Evolutionary conservation across 2,797 vertebrate genomes (phyloP).

Genomic region (Miichthys miiuy): DNA sequence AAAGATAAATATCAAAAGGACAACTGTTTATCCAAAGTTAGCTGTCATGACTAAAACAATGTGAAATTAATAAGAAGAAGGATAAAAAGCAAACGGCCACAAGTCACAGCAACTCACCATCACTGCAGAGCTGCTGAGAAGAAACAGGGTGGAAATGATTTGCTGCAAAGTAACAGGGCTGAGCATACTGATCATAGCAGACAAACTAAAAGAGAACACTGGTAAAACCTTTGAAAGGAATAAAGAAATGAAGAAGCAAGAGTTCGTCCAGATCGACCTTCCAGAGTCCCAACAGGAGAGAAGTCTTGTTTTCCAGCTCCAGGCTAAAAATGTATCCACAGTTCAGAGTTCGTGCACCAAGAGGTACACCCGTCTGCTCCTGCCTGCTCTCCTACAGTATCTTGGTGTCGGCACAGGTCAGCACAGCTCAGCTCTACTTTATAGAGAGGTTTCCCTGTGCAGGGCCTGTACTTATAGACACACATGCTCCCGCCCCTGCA

Average conservation of each 20-base stretch:
- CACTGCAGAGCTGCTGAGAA: conserved; percentile 53
- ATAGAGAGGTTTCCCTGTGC: conserved; percentile 66
- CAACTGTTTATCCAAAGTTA: background rate
- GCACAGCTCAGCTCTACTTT: conserved; percentile 61
- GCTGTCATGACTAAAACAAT: background rate
- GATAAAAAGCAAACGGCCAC: background rate
- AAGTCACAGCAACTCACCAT: conserved; percentile 66
- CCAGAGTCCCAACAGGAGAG: conserved; percentile 13
- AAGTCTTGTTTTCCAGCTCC: conserved; percentile 18
- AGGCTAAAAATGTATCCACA: conserved; percentile 54
- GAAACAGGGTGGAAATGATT: conserved; percentile 55
- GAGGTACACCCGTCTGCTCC: conserved; percentile 39
- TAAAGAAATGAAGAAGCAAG: background rate
- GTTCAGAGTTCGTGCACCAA: conserved; percentile 37
- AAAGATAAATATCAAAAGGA: background rate
- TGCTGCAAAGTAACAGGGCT: conserved; percentile 35
- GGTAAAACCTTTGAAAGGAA: background rate
- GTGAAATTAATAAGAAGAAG: background rate
- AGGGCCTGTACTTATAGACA: conserved; percentile 72
- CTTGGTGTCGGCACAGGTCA: conserved; percentile 36
- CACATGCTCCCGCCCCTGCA: conserved; percentile 50
- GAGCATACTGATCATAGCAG: conserved; percentile 61
- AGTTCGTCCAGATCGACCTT: background rate
- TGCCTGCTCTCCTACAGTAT: conserved; percentile 33
- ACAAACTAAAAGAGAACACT: background rate